Percentiles rank a stretch among this genome's conserved stretches.
Conservation (phyloP, 2,888 invertebrate species). For the Acanthoscelides obtectus region DNA sequence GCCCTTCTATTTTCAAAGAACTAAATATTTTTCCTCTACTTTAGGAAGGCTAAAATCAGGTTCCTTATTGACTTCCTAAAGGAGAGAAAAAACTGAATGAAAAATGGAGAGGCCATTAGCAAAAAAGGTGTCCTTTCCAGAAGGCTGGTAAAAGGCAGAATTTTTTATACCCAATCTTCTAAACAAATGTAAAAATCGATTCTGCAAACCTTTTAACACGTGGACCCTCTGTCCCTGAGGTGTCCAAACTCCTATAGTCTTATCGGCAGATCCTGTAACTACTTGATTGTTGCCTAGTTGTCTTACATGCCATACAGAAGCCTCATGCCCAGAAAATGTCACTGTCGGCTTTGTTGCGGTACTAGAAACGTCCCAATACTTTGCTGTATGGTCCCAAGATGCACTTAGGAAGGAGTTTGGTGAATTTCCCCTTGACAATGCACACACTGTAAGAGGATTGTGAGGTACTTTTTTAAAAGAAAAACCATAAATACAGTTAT, state of each 20-base stretch:
- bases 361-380: slow-evolving; percentile 68
- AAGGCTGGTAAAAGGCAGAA: too few relatives aligned
- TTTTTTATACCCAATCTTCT: background rate
- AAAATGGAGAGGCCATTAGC: too few relatives aligned
- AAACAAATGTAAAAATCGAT: background rate
- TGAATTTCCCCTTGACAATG: slow-evolving; percentile 47
- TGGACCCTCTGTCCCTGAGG: slow-evolving; percentile 61
- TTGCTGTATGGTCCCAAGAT: slow-evolving; percentile 90
- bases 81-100: too few relatives aligned
- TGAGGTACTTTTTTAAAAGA: too few relatives aligned
- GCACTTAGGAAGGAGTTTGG: slow-evolving; percentile 68
- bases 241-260: slow-evolving; percentile 80
- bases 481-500: too few relatives aligned
- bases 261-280: slow-evolving; percentile 91
- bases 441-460: slow-evolving; percentile 47
- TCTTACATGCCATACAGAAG: slow-evolving; percentile 80
- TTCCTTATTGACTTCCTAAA: too few relatives aligned
- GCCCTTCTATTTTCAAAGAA: too few relatives aligned
- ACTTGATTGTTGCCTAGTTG: slow-evolving; percentile 56
- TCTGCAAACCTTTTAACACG: slow-evolving; percentile 57
- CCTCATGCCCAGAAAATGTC: slow-evolving; percentile 66
- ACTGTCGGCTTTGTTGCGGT: slow-evolving; percentile 50
- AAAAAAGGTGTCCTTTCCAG: too few relatives aligned
- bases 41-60: too few relatives aligned
- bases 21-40: too few relatives aligned